Evolutionary conservation across 1,140 invertebrate genomes (phyloP), one percentile per base, ranked within the genome.

Genomic region (Lucilia sericata): DNA sequence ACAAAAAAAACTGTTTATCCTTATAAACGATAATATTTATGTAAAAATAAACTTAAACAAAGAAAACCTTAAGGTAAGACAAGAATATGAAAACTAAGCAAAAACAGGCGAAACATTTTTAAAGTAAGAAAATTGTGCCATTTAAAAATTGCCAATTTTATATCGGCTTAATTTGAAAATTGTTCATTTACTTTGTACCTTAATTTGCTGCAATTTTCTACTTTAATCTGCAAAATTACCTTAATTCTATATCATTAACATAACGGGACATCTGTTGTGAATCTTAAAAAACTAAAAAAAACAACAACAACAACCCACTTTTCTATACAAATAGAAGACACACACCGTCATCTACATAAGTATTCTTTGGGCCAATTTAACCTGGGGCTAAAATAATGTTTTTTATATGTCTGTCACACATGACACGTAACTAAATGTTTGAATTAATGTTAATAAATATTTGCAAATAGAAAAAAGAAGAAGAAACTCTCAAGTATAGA

Each of bases 351-450:
- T 30, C 25, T 30, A 30, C n/a, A n/a, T n/a, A n/a, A n/a, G n/a
- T n/a, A n/a, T n/a, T 30, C 25, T 55, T 10, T 55, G 7, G 9
- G 7, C 42, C 42, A 49, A 21, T 80, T 19, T 51, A 80, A 80
- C 76, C 76, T 80, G 42, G 19, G 76, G 42, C 76, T 25, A n/a
- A 49, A 13, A 55, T 14, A 55, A 17, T 55, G 51, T 55, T 47
- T 49, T 30, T 49, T 9, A 14, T 51, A 80, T 80, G 76, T 49
- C 76, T 80, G 76, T 80, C 42, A 80, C 76, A 80, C 12, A 80
- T 80, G 76, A 80, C 76, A 80, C 76, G 76, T 80, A 80, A 80
- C 76, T 51, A 80, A 80, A 80, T 49, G 76, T 80, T 80, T 80
- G 47, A 80, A 80, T 80, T 80, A 80, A 80, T 80, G 42, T 80